A percentile compares a stretch with the other conserved stretches of the same genome.
Evolutionary conservation across 1,140 invertebrate species (phyloP).

Genomic region (Thereuonema tuberculata): DNA sequence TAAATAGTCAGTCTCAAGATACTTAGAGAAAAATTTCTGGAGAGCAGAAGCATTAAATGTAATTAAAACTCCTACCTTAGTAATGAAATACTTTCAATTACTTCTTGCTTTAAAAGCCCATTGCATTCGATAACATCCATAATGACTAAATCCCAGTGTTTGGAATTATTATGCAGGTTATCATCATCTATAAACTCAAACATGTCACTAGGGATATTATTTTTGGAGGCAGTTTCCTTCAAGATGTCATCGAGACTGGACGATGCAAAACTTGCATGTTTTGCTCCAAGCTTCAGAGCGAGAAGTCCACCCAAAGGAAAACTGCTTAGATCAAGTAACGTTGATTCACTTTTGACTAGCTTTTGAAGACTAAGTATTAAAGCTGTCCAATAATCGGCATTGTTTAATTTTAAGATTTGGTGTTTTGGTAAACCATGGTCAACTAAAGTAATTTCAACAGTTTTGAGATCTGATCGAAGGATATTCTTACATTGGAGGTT

Average conservation of each 20-base stretch:
- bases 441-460: too few relatives aligned
- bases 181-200: neutral
- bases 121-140: conserved; percentile 15
- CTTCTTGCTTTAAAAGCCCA: conserved; percentile 13
- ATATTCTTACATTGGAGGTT: too few relatives aligned
- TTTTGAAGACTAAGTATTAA: conserved; percentile 20
- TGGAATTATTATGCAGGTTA: neutral
- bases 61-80: too few relatives aligned
- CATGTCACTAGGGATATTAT: neutral
- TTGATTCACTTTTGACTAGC: conserved; percentile 17
- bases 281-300: neutral
- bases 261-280: neutral
- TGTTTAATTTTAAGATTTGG: too few relatives aligned
- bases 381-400: neutral
- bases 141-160: conserved; percentile 20
- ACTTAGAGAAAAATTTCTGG: too few relatives aligned
- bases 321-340: conserved; percentile 20
- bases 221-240: neutral
- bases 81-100: conserved; percentile 21
- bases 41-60: too few relatives aligned
- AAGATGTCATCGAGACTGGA: neutral
- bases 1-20: too few relatives aligned
- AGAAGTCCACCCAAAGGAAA: neutral
- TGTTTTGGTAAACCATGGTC: conserved; percentile 7
- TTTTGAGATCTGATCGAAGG: too few relatives aligned